Conservation (phyloP, 2,797 vertebrate genomes). For the Fratercula arctica region DNA sequence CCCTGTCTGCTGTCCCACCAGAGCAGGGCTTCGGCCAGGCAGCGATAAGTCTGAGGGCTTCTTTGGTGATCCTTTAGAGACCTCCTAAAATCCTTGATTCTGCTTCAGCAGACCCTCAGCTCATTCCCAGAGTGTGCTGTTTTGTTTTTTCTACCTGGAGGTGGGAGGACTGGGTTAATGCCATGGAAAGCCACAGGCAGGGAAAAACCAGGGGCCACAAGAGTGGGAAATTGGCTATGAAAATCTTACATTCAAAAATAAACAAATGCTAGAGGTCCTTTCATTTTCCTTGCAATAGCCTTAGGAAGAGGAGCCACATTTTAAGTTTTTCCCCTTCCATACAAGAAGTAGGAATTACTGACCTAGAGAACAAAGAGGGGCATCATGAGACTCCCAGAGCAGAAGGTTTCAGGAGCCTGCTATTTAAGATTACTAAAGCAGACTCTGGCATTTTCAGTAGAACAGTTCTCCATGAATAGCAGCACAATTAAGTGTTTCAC, state of each 20-base stretch:
- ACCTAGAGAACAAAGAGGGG: neutral
- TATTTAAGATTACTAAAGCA: neutral
- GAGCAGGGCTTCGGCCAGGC: neutral
- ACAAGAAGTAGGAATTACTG: neutral
- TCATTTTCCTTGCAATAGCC: neutral
- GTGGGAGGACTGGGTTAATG: neutral
- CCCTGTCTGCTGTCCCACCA: neutral
- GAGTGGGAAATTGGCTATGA: neutral
- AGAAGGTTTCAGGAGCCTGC: neutral
- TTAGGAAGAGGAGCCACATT: neutral
- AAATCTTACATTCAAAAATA: neutral
- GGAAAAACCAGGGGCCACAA: neutral
- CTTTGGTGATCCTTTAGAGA: neutral
- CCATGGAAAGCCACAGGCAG: neutral
- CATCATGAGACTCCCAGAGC: neutral
- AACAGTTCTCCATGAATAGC: neutral
- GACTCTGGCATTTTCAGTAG: neutral
- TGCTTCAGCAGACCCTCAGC: neutral
- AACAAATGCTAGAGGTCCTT: neutral
- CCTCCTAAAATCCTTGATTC: neutral
- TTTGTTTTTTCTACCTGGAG: neutral
- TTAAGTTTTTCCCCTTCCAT: neutral
- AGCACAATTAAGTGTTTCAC: neutral
- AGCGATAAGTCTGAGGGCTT: neutral
- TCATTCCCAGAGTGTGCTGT: neutral